Conservation (phyloP, 2,888 invertebrate genomes). For the Euspilapteryx auroguttella region DNA sequence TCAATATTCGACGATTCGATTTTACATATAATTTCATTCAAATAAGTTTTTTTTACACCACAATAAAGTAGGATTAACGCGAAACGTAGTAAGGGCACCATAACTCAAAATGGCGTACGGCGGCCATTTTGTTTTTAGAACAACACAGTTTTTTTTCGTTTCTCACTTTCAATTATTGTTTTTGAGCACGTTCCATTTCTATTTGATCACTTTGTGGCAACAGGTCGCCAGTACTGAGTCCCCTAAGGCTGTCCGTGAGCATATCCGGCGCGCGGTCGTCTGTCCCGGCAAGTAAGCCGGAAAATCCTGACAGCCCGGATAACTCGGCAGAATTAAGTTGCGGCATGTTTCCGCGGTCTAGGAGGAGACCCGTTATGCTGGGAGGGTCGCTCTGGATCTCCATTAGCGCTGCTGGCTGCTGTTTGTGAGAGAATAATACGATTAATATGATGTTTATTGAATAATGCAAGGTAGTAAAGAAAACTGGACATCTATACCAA, state of each 20-base stretch:
- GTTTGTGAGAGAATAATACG: conserved; percentile 10
- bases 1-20: too few relatives aligned
- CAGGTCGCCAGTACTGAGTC: conserved; percentile 9
- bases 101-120: too few relatives aligned
- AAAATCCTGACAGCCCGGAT: conserved; percentile 41
- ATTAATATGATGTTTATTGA: not conserved
- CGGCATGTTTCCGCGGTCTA: conserved; percentile 16
- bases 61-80: too few relatives aligned
- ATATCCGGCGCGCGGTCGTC: not conserved
- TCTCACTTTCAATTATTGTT: too few relatives aligned
- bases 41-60: too few relatives aligned
- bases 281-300: conserved; percentile 14
- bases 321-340: conserved; percentile 53
- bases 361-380: conserved; percentile 21
- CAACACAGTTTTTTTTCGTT: too few relatives aligned
- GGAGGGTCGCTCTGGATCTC: conserved; percentile 15
- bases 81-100: too few relatives aligned
- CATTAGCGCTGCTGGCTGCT: conserved; percentile 11
- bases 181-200: too few relatives aligned
- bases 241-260: conserved; percentile 3
- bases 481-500: too few relatives aligned
- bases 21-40: too few relatives aligned
- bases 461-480: not conserved
- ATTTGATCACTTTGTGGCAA: too few relatives aligned
- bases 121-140: too few relatives aligned